Evolutionary conservation across 2,888 invertebrate genomes (phyloP).

Genomic region (Chorisops tibialis): DNA sequence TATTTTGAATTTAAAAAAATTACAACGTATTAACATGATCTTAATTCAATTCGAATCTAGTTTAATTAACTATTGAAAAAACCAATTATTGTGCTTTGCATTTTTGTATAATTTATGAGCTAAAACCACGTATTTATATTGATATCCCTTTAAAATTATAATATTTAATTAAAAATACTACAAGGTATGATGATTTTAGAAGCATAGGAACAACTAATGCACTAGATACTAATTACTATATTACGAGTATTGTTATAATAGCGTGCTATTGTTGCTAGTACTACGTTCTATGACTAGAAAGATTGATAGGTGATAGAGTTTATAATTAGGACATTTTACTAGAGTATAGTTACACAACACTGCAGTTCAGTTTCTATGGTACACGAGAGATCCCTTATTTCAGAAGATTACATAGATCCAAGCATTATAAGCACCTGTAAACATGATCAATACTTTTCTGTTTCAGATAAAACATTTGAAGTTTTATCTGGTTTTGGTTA

Average conservation of each 20-base stretch:
- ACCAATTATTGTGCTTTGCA: not conserved
- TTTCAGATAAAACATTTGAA: not conserved
- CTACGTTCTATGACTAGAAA: not conserved
- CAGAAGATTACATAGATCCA: constrained; percentile 14
- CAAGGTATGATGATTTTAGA: no score
- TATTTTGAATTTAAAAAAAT: no score
- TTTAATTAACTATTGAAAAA: no score
- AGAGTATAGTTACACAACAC: constrained; percentile 30
- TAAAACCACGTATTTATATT: constrained; percentile 22
- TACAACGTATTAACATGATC: no score
- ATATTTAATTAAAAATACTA: not conserved
- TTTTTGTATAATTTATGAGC: not conserved
- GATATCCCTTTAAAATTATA: not conserved
- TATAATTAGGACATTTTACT: not conserved
- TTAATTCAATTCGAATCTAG: no score
- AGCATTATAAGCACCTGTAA: constrained; percentile 32
- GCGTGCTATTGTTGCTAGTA: not conserved
- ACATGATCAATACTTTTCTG: constrained; percentile 14
- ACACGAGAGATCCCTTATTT: constrained; percentile 29
- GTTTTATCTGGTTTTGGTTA: no score
- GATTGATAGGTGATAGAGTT: not conserved
- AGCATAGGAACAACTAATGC: no score
- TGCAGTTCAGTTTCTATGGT: constrained; percentile 17
- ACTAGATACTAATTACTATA: not conserved
- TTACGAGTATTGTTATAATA: not conserved